Evolutionary conservation across 2,113 vertebrate genomes (phyloP), one percentile per base, ranked within the genome.

Genomic region (Pampusana beccarii): DNA sequence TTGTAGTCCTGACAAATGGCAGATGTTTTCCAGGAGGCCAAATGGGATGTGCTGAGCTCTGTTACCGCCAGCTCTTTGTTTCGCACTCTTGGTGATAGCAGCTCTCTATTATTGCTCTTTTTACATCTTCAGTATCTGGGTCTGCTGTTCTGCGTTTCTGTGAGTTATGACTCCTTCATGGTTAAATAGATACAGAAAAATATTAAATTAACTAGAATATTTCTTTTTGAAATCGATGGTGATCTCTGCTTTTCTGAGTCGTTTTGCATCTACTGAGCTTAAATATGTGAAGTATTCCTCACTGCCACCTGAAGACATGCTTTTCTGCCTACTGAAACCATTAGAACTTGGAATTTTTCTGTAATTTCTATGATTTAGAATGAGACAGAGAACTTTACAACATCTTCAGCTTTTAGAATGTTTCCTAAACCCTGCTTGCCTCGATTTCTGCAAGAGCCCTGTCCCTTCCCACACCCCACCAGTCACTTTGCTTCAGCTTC

Each of bases 11-110:
- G 95, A 94, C 95, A 92, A 74, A 54, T 0, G 36, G 90, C 95
- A 96, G 95, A 94, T 96, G 96, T 93, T 95, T 86, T 88, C 75
- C 95, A 95, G 90, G 67, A 95, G 86, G 72, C 96, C 95, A 94
- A 93, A 95, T 33, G 95, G 86, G 86, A 89, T 84, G 78, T 7
- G 2, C 53, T 18, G 34, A 70, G 83, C 83, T 83, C 87, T 82
- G 62, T 11, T 54, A 24, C 7, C 3, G 16, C 70, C 0, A 6
- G 62, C 60, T 84, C 90, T 96, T 92, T 87, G 93, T 92, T 93
- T 91, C 50, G 1, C 64, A 33, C 80, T 53, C 33, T 25, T 10
- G 42, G 4, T 79, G 88, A 92, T 65, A 74, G 72, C 70, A 69
- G 83, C 77, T 86, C 71, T 44, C 75, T 64, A 8, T 44, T 79